Percentiles rank a stretch among this genome's conserved stretches.
Conservation (phyloP, 2,797 vertebrate genomes). For the Oreochromis grahami region DNA sequence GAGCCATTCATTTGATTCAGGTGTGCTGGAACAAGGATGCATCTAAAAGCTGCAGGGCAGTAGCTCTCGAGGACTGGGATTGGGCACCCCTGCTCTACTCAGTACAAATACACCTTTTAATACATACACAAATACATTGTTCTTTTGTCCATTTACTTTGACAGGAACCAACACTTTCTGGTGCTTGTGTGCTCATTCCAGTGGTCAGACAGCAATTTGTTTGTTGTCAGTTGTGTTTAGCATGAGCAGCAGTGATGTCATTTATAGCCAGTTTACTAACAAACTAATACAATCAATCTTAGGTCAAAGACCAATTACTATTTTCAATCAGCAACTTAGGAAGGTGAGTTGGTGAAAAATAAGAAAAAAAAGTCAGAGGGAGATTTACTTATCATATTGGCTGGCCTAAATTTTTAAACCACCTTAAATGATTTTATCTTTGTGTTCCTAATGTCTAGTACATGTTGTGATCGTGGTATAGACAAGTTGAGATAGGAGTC, state of each 20-base stretch:
- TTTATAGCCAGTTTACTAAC: constrained; percentile 20
- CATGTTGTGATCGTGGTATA: background rate
- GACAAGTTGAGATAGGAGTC: background rate
- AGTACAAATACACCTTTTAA: background rate
- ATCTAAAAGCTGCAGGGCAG: too few species aligned
- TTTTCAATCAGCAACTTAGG: constrained; percentile 13
- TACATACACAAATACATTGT: background rate
- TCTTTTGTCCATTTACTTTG: background rate
- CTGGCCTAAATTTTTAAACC: background rate
- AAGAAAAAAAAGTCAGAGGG: background rate
- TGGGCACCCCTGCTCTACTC: too few species aligned
- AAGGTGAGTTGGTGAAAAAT: background rate
- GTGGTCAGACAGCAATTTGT: constrained; percentile 44
- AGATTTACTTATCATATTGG: background rate
- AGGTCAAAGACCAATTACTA: constrained; percentile 31
- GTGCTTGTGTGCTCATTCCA: background rate
- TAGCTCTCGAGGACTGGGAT: too few species aligned
- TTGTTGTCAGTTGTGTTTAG: constrained; percentile 59
- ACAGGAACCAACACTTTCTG: constrained; percentile 5
- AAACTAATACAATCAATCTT: constrained; percentile 46
- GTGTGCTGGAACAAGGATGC: too few species aligned
- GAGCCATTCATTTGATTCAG: too few species aligned
- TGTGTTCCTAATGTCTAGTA: background rate
- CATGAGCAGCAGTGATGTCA: constrained; percentile 20
- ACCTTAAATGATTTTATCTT: background rate